Percentiles rank a stretch among this genome's conserved stretches.
phyloP scores from a whole-genome alignment of 1,140 invertebrate genomes.

The Meteorus sp. region DNA sequence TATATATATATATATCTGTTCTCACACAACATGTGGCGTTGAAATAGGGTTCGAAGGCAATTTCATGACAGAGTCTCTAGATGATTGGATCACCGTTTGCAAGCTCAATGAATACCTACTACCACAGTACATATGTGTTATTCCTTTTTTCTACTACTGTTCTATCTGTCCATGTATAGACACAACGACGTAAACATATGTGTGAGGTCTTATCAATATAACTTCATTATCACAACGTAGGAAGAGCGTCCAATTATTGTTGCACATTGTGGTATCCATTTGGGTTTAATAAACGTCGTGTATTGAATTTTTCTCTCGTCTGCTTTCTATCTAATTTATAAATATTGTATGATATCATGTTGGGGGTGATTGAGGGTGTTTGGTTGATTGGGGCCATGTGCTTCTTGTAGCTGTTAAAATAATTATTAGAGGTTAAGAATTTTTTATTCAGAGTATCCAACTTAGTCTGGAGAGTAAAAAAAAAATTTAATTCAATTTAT shows the following conservation, averaged over 20 bases:
- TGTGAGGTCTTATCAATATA: constrained; percentile 42
- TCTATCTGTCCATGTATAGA: too few species aligned
- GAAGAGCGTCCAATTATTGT: constrained; percentile 43
- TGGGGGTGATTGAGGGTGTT: too few species aligned
- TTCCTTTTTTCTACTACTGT: too few species aligned
- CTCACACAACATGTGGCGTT: too few species aligned
- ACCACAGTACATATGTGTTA: constrained; percentile 11
- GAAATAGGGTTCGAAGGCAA: constrained; percentile 48
- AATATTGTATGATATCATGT: too few species aligned
- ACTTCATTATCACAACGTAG: constrained; percentile 39
- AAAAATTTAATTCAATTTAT: too few species aligned
- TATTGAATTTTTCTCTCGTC: constrained; percentile 34
- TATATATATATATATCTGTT: too few species aligned
- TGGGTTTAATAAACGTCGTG: constrained; percentile 35
- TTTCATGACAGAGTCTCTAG: constrained; percentile 51
- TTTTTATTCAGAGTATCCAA: too few species aligned
- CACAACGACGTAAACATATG: background rate
- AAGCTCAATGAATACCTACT: constrained; percentile 48
- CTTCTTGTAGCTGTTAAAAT: too few species aligned
- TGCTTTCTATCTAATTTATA: background rate
- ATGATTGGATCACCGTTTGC: constrained; percentile 52
- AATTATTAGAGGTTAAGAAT: too few species aligned
- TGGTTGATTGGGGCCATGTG: too few species aligned
- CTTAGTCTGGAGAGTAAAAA: too few species aligned
- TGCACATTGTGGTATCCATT: constrained; percentile 11